Evolutionary conservation across 2,888 invertebrate genomes (phyloP), one percentile per base, ranked within the genome.

Genomic region (Dolichomitus sp.): DNA sequence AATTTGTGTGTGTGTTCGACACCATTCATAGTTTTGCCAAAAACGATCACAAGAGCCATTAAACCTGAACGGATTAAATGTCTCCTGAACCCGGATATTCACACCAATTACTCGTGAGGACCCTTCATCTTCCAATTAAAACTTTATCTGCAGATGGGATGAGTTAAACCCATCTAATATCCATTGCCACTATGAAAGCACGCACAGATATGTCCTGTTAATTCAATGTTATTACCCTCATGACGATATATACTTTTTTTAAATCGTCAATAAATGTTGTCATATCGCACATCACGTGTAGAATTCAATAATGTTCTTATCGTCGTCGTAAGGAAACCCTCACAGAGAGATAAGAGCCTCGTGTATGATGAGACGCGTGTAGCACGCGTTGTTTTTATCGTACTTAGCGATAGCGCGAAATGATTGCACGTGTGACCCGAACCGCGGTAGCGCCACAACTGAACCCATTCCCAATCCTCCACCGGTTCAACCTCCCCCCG

Each of bases 391-490:
- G 48, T 77, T 59, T 12, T 42, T 54, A 14, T 52, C 27, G 48
- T 45, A 45, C 73, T 30, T 45, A 57, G 27, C 66, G 86, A 83
- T 80, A 70, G 80, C 85, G 76, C 72, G 76, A 85, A 85, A 83
- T 76, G 72, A 68, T 83, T 78, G 85, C 87, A 87, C 90, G 88
- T 90, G 88, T 88, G 89, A 88, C 84, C 88, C 84, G 90, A 89
- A 83, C 89, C 91, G 89, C 91, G 92, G 91, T 88, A 89, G 90
- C 91, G 91, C 91, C 91, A 91, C 91, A 90, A 92, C 92, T 93
- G 92, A 92, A 88, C 80, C 88, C 90, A 91, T 89, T 90, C 89
- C 84, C 87, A 89, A 88, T 83, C 87, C 89, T 88, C 89, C 87
- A 88, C 88, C 90, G 87, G 86, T 87, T 77, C 80, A 77, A 80